Base-by-base conservation (phyloP, 2,888 invertebrate species). In the Petrolisthes cinctipes region DNA sequence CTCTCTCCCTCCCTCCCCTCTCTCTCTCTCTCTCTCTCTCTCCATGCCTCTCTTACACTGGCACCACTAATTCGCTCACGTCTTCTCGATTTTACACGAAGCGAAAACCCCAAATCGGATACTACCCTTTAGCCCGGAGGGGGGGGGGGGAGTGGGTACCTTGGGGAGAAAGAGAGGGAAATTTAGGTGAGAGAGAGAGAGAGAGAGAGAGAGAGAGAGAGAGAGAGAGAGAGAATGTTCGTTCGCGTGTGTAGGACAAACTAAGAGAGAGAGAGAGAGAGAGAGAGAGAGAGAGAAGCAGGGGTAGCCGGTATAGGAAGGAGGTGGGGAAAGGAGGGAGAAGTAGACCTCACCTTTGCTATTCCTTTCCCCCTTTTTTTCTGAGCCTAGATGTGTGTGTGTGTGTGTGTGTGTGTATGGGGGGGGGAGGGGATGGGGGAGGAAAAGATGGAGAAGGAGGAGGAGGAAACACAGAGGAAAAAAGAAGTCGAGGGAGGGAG, bases 31-130 rank as follows among this genome's bases (percentile, higher is more conserved):
- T 20, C 17, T 11, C 23, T 4, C 6, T 23, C 57, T 23, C 73
- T 71, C 66, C 84, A 84, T 61, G 78, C 84, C 61, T 78, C 51
- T 78, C 85, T 85, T 54, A 23, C 66, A 5, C 85, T 78, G 68
- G 51, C 20, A 14, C 54, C 85, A 11, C 79, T 85, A 85, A 85
- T 79, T 85, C 85, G 57, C 78, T 79, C 76, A 79, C 85, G 79
- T 79, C 78, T 68, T 23, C 17, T 56, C 71, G 61, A 80, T 80
- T 71, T 53, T 37, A 78, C 54, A 9, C 57, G 80, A 56, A 73
- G 80, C 68, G 71, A 85, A 80, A 80, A 85, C 71, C 80, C 9
- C 80, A 85, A 73, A 68, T 54, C 56, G 71, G 71, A 80, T 80
- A 80, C 71, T 80, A 56, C 61, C 57, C 57, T 5, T 53, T n/a